Conservation (phyloP, 1,140 invertebrate genomes). For the Cephus cinctus region DNA sequence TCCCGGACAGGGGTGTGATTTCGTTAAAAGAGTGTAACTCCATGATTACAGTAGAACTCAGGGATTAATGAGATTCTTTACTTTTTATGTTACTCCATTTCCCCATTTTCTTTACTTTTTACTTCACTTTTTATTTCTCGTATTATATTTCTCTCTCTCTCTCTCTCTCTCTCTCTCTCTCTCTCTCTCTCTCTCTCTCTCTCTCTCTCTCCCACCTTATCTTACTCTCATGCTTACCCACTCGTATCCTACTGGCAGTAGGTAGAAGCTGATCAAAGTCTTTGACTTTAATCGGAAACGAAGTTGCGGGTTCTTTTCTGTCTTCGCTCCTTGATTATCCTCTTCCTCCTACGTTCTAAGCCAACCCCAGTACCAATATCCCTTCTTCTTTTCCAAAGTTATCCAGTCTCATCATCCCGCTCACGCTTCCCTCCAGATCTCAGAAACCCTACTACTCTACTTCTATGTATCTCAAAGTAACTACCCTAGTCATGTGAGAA, state of each 20-base stretch:
- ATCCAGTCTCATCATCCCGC: too few relatives aligned
- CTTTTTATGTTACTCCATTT: conserved; percentile 9
- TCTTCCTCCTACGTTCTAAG: too few relatives aligned
- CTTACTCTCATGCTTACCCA: not conserved
- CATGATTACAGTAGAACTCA: not conserved
- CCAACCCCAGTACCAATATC: too few relatives aligned
- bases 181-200: conserved; percentile 2
- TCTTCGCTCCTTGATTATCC: not conserved
- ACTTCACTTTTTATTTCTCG: not conserved
- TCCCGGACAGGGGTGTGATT: not conserved
- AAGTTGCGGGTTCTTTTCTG: not conserved
- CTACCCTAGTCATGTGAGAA: too few relatives aligned
- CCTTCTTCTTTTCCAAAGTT: too few relatives aligned
- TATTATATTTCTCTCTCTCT: conserved; percentile 1
- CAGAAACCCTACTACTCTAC: too few relatives aligned
- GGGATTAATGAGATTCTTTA: conserved; percentile 1
- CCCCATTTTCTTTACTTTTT: conserved; percentile 8
- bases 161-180: too few relatives aligned
- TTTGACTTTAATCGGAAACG: not conserved
- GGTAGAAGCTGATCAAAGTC: not conserved
- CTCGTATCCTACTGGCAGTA: too few relatives aligned
- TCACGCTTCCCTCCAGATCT: too few relatives aligned
- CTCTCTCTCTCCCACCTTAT: conserved; percentile 2
- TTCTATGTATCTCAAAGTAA: too few relatives aligned
- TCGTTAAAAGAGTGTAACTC: conserved; percentile 6